phyloP scores from a whole-genome alignment of 2,797 vertebrate genomes.

The Neopelma chrysocephalum region DNA sequence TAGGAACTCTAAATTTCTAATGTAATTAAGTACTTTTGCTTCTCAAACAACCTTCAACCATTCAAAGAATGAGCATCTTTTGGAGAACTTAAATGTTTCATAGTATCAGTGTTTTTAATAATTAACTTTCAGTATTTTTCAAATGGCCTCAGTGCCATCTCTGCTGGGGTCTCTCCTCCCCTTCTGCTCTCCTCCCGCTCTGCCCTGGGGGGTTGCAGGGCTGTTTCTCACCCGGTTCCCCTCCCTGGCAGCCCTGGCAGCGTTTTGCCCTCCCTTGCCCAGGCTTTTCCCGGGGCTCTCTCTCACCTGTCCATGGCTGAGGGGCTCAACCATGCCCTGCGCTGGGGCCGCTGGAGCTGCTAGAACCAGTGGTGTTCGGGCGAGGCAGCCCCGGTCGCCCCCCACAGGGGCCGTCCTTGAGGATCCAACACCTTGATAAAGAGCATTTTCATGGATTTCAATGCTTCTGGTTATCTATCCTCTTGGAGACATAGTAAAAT shows the following conservation, averaged over 20 bases:
- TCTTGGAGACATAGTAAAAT: not conserved
- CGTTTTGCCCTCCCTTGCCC: not conserved
- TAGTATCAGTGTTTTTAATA: not conserved
- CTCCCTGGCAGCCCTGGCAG: not conserved
- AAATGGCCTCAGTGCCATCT: rapidly evolving
- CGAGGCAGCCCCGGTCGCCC: rapidly evolving
- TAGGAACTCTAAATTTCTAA: not conserved
- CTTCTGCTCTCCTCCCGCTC: not conserved
- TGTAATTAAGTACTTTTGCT: not conserved
- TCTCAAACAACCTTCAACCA: not conserved
- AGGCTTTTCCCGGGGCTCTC: not conserved
- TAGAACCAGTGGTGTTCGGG: rapidly evolving
- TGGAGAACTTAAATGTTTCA: not conserved
- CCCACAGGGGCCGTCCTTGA: not conserved
- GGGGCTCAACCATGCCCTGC: not conserved
- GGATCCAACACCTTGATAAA: too few species aligned
- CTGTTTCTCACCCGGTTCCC: not conserved
- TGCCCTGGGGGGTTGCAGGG: not conserved
- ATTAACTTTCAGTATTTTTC: not conserved
- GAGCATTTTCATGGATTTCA: not conserved
- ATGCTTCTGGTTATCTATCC: not conserved
- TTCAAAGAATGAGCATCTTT: not conserved
- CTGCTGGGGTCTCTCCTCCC: too few species aligned
- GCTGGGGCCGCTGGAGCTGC: not conserved
- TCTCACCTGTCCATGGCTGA: not conserved